Evolutionary conservation across 2,888 invertebrate genomes (phyloP), one percentile per base, ranked within the genome.

Genomic region (Drosophila differens): DNA sequence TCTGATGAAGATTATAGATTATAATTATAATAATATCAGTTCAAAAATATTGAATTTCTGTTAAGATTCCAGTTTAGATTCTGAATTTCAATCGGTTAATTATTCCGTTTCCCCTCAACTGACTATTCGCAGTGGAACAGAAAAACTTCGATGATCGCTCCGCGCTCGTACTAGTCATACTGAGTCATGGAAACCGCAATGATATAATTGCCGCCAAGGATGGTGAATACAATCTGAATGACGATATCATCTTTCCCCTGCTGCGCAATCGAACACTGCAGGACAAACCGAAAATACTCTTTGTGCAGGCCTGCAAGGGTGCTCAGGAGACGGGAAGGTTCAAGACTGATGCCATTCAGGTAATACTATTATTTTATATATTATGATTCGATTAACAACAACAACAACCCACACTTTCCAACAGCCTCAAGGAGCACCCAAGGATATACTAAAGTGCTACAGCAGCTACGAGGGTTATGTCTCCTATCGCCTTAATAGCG

Each of bases 381-480:
- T 10, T 16, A 12, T 25, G 3, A 22, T 16, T 35, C 16, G 10
- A 54, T 25, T 47, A 32, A 35, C 41, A 19, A 70, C 22, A 32
- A 25, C 9, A 54, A 28, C 32, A 33, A 16, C n/a, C 25, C 3
- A n/a, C 47, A 19, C 4, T 39, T 41, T 32, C 30, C 22, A 3
- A 10, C 35, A 89, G 65, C 90, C 91, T 4, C 77, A 76, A 53
- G 91, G 92, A 25, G 66, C 79, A 41, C 92, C 93, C 3, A 84
- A 84, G 68, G 92, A 93, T 75, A 92, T 93, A 58, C 79, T 93
- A 1, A 93, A 93, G 71, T 93, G 92, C 55, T 93, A 93, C 53
- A 93, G 93, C 71, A 93, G 92, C 49, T 93, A 91, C 64, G 93
- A 93, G 74, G 93, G 93, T 14, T 93, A 92, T 69, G 92, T 92